Percentiles rank a stretch among this genome's conserved stretches.
These are phyloP conservation scores for Sminthopsis crassicaudata DNA, from an alignment of 2,113 vertebrate genomes.

Conservation along the genomic window DNA sequence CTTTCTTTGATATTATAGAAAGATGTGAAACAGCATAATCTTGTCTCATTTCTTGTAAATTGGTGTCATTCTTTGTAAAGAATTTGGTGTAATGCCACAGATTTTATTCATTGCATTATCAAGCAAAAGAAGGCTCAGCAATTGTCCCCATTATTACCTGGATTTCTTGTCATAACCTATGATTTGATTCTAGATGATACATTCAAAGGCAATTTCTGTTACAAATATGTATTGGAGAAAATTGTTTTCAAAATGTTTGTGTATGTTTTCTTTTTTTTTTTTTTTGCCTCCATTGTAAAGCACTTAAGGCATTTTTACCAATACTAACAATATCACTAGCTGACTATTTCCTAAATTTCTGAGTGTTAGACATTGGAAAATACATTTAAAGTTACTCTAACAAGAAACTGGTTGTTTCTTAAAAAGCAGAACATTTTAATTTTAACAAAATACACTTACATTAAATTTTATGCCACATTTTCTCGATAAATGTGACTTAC, in stretches of 20 bases:
- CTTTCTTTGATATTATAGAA: neutral
- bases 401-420: neutral
- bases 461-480: neutral
- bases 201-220: neutral
- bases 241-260: neutral
- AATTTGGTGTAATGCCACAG: neutral
- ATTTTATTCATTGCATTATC: neutral
- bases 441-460: neutral
- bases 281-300: neutral
- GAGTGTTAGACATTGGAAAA: neutral
- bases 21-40: neutral
- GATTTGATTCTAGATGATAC: neutral
- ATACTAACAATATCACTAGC: neutral
- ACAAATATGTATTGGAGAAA: neutral
- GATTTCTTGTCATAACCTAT: neutral
- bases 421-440: neutral
- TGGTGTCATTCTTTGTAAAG: neutral
- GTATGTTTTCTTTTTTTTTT: neutral
- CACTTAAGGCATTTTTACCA: neutral
- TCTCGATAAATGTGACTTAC: neutral
- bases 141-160: neutral
- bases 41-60: neutral
- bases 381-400: neutral
- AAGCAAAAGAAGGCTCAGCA: neutral
- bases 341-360: neutral